Conservation (phyloP, 2,113 vertebrate species). For the cattle (Bos taurus) region DNA sequence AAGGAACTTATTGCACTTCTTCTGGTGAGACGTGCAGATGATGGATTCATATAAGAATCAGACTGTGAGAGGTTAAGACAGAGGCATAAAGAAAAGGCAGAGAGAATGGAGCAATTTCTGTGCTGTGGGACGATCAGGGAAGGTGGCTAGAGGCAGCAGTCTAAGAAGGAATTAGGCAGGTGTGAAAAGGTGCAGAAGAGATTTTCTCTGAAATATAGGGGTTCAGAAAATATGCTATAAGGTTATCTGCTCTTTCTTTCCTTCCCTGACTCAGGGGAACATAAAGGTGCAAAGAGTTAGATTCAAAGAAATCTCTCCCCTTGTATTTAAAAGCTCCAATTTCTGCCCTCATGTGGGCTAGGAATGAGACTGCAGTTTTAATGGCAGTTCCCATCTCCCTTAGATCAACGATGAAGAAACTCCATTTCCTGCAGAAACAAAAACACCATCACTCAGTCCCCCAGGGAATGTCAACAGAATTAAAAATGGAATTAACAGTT, state of each 20-base stretch:
- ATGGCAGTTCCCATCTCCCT: not conserved
- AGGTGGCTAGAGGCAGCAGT: no score
- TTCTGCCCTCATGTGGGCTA: not conserved
- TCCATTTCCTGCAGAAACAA: constrained; percentile 59
- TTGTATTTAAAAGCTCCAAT: not conserved
- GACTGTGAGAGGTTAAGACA: not conserved
- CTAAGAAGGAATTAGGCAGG: not conserved
- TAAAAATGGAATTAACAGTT: constrained; percentile 73
- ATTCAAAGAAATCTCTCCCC: not conserved
- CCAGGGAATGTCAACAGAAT: constrained; percentile 63
- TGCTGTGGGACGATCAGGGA: not conserved
- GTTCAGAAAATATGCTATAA: not conserved
- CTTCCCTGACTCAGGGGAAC: not conserved
- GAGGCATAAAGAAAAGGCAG: not conserved
- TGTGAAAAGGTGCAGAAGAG: not conserved
- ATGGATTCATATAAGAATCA: not conserved
- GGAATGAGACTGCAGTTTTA: not conserved
- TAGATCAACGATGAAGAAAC: constrained; percentile 44
- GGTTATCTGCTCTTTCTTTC: not conserved
- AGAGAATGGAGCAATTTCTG: not conserved
- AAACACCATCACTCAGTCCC: constrained; percentile 38
- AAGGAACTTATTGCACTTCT: not conserved
- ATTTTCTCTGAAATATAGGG: not conserved
- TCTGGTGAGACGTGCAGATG: not conserved
- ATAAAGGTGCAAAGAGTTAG: not conserved